These are phyloP conservation scores for Meta bourneti DNA, from an alignment of 2,888 invertebrate genomes.

Conservation along the genomic window DNA sequence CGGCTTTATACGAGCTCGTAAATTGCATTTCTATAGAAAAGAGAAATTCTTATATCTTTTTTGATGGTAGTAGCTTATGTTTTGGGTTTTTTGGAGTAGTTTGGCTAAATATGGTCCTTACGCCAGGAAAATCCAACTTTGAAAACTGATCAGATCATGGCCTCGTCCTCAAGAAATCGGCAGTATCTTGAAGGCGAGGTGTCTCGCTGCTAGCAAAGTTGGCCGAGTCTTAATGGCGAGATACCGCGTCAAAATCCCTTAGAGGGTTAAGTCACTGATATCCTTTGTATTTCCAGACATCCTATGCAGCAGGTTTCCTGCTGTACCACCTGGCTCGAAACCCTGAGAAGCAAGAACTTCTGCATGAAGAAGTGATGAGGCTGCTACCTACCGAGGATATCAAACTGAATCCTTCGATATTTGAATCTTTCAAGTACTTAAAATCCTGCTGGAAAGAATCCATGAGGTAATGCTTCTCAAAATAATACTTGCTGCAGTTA, in stretches of 20 bases:
- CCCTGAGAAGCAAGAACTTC: constrained; percentile 88
- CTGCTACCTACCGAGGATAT: constrained; percentile 79
- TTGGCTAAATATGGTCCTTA: too few relatives aligned
- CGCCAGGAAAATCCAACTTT: not conserved
- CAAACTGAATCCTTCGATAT: constrained; percentile 80
- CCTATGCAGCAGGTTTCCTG: constrained; percentile 80
- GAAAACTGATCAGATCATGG: too few relatives aligned
- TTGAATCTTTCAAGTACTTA: constrained; percentile 82
- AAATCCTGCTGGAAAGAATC: constrained; percentile 86
- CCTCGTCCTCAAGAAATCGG: too few relatives aligned
- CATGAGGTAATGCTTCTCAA: constrained; percentile 84
- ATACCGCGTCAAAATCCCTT: not conserved
- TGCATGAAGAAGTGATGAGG: constrained; percentile 86
- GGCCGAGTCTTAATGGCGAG: not conserved
- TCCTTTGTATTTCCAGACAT: constrained; percentile 83
- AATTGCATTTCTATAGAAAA: too few relatives aligned
- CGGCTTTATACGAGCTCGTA: too few relatives aligned
- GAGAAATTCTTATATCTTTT: too few relatives aligned
- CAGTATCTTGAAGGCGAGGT: too few relatives aligned
- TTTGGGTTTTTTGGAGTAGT: not conserved
- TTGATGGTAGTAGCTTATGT: too few relatives aligned
- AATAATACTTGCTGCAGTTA: not conserved
- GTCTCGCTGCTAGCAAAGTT: not conserved
- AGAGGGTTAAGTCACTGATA: too few relatives aligned
- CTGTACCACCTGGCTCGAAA: constrained; percentile 87